These are phyloP conservation scores for Allobates femoralis DNA, from an alignment of 2,797 vertebrate genomes.

Conservation along the genomic window DNA sequence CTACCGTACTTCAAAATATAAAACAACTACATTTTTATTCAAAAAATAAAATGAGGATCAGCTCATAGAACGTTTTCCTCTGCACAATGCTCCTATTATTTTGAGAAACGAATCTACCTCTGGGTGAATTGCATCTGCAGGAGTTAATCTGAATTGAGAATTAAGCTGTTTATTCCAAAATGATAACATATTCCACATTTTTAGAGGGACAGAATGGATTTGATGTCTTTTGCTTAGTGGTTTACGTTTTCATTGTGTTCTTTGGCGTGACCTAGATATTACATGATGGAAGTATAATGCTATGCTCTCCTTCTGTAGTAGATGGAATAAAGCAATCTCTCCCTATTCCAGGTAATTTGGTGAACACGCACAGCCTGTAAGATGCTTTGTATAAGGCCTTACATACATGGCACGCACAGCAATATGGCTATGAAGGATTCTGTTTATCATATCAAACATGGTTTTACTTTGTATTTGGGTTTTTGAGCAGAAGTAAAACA, in stretches of 20 bases:
- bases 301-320: conserved; percentile 3
- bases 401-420: too few relatives aligned
- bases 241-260: background rate
- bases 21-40: too few relatives aligned
- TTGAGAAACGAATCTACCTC: background rate
- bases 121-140: background rate
- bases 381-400: too few relatives aligned
- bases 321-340: conserved; percentile 24
- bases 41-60: background rate
- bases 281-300: conserved; percentile 23
- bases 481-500: too few relatives aligned
- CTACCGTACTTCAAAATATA: too few relatives aligned
- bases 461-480: too few relatives aligned
- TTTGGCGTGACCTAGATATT: conserved; percentile 42
- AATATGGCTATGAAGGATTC: too few relatives aligned
- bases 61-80: background rate
- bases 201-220: background rate
- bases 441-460: too few relatives aligned
- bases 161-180: background rate
- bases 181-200: background rate
- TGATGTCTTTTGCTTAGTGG: background rate
- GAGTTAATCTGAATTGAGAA: background rate
- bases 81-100: background rate
- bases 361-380: conserved; percentile 1
- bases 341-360: conserved; percentile 6